Percentiles rank a stretch among this genome's conserved stretches.
These are phyloP conservation scores for Perdita meconis DNA, from an alignment of 2,888 invertebrate species.

Conservation along the genomic window DNA sequence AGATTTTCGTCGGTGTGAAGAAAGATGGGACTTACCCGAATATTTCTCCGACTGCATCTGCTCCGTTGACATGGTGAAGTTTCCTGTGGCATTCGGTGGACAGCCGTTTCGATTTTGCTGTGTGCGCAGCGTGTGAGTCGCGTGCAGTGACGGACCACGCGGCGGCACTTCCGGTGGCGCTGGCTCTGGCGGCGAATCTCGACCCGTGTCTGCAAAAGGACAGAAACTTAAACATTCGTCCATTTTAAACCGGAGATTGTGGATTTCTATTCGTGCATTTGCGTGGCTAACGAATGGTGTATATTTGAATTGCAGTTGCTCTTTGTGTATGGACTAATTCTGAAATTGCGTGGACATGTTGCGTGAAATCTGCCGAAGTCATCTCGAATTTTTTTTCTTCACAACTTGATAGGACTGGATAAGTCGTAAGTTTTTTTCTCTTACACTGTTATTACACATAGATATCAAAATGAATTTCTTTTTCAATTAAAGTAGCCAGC, in stretches of 20 bases:
- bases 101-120: conserved; percentile 82
- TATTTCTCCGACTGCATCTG: conserved; percentile 77
- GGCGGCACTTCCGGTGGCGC: conserved; percentile 94
- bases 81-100: conserved; percentile 77
- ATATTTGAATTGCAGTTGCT: background rate
- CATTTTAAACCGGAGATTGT: no score
- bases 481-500: no score
- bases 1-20: background rate
- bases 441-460: no score
- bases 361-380: no score
- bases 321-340: background rate
- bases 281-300: conserved; percentile 5
- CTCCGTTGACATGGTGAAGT: conserved; percentile 85
- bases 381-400: no score
- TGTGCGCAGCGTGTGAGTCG: conserved; percentile 85
- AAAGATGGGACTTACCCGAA: conserved; percentile 72
- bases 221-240: background rate
- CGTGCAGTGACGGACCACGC: conserved; percentile 92
- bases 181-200: conserved; percentile 93
- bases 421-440: no score
- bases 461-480: no score
- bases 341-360: background rate
- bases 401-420: no score
- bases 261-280: conserved; percentile 18
- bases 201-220: conserved; percentile 85